Evolutionary conservation across 2,888 invertebrate species (phyloP).

Genomic region (Scaeva pyrastri): DNA sequence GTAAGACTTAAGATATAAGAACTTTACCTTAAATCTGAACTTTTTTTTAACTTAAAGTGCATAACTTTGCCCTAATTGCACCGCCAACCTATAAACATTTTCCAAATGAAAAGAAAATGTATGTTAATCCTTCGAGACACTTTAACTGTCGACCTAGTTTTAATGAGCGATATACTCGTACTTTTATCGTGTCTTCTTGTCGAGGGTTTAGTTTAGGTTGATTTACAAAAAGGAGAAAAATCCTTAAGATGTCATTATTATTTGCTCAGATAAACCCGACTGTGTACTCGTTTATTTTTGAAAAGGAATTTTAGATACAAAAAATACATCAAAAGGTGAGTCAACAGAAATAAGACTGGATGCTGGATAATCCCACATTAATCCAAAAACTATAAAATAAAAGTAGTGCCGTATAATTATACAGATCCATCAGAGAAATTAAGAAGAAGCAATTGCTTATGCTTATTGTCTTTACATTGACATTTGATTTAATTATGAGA

Average conservation of each 20-base stretch:
- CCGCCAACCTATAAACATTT: not conserved
- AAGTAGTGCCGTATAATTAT: no score
- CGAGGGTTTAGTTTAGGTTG: constrained; percentile 29
- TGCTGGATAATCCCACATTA: constrained; percentile 9
- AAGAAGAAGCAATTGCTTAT: not conserved
- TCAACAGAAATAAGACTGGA: not conserved
- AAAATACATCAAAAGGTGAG: constrained; percentile 1
- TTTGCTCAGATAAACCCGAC: constrained; percentile 45
- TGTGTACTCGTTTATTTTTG: constrained; percentile 27
- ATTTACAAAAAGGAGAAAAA: constrained; percentile 34
- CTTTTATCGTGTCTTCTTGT: constrained; percentile 8
- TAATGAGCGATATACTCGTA: constrained; percentile 32
- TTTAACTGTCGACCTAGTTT: constrained; percentile 58
- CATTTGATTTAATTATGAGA: constrained; percentile 54
- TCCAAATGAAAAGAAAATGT: not conserved
- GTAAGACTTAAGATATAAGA: no score
- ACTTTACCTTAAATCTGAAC: no score
- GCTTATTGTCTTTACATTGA: constrained; percentile 24
- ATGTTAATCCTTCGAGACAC: constrained; percentile 35
- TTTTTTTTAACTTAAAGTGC: not conserved
- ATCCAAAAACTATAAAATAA: not conserved
- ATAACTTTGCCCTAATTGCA: not conserved
- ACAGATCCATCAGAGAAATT: no score
- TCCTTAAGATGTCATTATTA: constrained; percentile 53
- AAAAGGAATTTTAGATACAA: not conserved